Evolutionary conservation across 2,797 vertebrate genomes (phyloP).

Genomic region (Coregonus ussuriensis): DNA sequence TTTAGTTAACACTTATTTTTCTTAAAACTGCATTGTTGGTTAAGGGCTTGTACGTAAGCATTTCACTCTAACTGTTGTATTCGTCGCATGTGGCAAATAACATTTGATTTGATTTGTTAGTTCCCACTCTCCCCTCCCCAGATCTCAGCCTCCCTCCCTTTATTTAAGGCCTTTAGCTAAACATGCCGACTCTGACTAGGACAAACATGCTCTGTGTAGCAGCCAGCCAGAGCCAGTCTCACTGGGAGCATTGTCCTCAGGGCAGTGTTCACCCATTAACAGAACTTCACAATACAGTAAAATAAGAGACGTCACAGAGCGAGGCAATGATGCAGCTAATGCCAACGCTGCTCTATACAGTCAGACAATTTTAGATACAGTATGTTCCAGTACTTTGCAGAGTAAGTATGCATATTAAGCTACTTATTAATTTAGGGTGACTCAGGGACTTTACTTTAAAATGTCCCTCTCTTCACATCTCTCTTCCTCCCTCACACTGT

Average conservation of each 20-base stretch:
- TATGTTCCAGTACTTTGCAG: constrained; percentile 48
- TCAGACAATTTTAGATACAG: constrained; percentile 61
- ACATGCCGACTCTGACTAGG: not conserved
- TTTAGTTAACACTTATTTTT: no score
- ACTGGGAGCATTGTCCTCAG: not conserved
- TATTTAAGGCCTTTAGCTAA: not conserved
- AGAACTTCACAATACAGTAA: constrained; percentile 27
- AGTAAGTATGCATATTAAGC: constrained; percentile 1
- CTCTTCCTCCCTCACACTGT: constrained; percentile 18
- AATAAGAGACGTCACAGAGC: constrained; percentile 49
- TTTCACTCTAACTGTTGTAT: no score
- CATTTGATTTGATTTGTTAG: not conserved
- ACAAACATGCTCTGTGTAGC: not conserved
- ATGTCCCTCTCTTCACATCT: not conserved
- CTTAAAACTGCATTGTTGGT: no score
- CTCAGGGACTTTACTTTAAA: not conserved
- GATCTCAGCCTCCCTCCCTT: not conserved
- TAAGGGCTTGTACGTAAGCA: no score
- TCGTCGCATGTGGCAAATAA: no score
- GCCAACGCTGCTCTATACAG: constrained; percentile 39
- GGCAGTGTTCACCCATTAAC: constrained; percentile 18
- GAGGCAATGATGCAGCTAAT: constrained; percentile 47
- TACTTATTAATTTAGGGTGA: not conserved
- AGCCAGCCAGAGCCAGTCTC: not conserved
- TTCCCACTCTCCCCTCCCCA: not conserved